Evolutionary conservation across 2,888 invertebrate genomes (phyloP).

Genomic region (Eurytoma adleriae): DNA sequence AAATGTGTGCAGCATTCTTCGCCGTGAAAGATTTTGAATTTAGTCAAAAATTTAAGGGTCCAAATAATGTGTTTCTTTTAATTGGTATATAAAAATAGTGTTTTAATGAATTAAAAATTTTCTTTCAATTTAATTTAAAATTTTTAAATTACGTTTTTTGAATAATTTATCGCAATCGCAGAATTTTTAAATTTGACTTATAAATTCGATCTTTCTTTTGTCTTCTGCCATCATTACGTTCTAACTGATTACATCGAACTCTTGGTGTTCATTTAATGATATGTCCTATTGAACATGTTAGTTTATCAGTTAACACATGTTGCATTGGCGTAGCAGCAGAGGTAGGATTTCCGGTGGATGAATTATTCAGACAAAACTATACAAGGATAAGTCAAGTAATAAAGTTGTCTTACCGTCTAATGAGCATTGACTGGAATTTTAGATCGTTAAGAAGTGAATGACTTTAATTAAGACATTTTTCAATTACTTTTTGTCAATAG

Average conservation of each 20-base stretch:
- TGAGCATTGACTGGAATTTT: conserved; percentile 37
- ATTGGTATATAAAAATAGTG: too few species aligned
- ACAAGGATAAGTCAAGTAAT: conserved; percentile 48
- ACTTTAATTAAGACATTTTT: conserved; percentile 30
- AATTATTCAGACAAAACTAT: conserved; percentile 54
- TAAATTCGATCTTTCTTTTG: neutral
- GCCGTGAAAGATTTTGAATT: too few species aligned
- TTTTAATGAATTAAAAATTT: too few species aligned
- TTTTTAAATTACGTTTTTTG: too few species aligned
- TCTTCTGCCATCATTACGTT: neutral
- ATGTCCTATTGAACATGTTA: conserved; percentile 64
- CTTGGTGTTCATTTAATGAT: conserved; percentile 63
- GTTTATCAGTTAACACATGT: conserved; percentile 63
- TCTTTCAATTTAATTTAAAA: too few species aligned
- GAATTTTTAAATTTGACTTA: neutral
- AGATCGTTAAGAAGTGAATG: conserved; percentile 43
- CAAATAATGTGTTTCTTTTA: too few species aligned
- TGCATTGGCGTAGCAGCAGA: conserved; percentile 29
- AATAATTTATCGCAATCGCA: neutral
- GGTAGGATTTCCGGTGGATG: conserved; percentile 46
- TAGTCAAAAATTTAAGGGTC: too few species aligned
- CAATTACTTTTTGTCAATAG: neutral
- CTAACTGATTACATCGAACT: conserved; percentile 15
- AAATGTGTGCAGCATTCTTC: too few species aligned
- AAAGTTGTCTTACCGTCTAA: conserved; percentile 51